Evolutionary conservation across 2,113 vertebrate species (phyloP).

Genomic region (Bos taurus): DNA sequence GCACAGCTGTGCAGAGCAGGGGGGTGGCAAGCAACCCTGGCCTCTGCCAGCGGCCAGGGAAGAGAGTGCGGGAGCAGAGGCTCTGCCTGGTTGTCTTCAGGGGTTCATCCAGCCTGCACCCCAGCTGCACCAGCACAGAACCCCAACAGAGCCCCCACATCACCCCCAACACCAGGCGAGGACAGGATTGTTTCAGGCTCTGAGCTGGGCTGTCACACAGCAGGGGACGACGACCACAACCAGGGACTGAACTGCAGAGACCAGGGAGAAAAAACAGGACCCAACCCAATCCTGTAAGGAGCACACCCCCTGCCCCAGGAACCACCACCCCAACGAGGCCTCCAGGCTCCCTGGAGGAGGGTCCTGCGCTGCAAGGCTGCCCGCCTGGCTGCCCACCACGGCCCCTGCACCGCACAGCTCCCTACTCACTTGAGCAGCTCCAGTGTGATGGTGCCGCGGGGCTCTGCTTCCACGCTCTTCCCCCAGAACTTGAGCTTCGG

Average conservation of each 20-base stretch:
- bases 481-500: slow-evolving; percentile 99
- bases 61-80: rapidly evolving
- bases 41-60: not conserved
- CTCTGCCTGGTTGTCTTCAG: too few species aligned
- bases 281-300: not conserved
- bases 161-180: not conserved
- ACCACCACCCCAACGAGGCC: not conserved
- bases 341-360: not conserved
- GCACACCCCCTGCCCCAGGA: not conserved
- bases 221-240: not conserved
- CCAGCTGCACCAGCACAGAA: rapidly evolving
- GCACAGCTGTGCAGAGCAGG: not conserved
- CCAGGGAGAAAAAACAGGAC: too few species aligned
- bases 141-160: not conserved
- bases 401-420: not conserved
- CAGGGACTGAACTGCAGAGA: not conserved
- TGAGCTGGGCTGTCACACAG: rapidly evolving
- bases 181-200: not conserved
- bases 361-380: not conserved
- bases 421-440: slow-evolving; percentile 91
- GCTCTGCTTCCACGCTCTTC: slow-evolving; percentile 97
- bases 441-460: slow-evolving; percentile 95
- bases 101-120: rapidly evolving
- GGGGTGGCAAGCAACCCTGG: not conserved
- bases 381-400: not conserved